Base-by-base conservation (phyloP, 2,797 vertebrate species). In the Telmatherina bonti region DNA sequence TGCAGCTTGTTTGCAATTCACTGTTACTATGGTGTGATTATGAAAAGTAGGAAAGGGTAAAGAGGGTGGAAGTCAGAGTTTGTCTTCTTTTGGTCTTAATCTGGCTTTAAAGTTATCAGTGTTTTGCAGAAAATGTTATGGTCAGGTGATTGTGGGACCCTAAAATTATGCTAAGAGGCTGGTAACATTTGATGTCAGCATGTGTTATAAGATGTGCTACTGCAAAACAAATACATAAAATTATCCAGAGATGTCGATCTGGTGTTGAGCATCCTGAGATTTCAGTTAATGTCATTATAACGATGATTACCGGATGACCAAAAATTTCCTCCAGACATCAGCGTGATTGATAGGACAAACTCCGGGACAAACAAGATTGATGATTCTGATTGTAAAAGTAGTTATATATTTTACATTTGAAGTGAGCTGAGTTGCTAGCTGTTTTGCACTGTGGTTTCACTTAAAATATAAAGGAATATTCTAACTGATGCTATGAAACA, bases 321-420 rank as follows among this genome's bases (percentile, higher is more conserved):
- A 62, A 66, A 54, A 59, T 60, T 63, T 62, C 30, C 52, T 52
- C 5, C n/a, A 60, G 13, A 70, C 26, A 35, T 77, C 43, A 47
- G 43, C 18, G 22, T 53, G 31, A 70, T 10, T 56, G 72, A 65
- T 72, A 61, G 65, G 58, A 58, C 57, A 70, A 54, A 47, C 29
- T 5, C 59, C 54, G 54, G 59, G n/a, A 31, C 63, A 33, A 74
- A 22, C 3, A 54, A 27, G 41, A 72, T 55, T 65, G 35, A 5
- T 45, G 24, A 20, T 4, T 69, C 35, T 35, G 24, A 11, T 47
- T 63, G 51, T 22, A 55, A 65, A 67, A 33, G 33, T 24, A 69
- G 51, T 66, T 57, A 70, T 58, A 64, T 67, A 51, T 41, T 70
- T 68, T 51, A 54, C 56, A 56, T 41, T 30, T 43, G 12, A 30